Evolutionary conservation across 2,113 vertebrate genomes (phyloP), one percentile per base, ranked within the genome.

Genomic region (Vidua chalybeata): DNA sequence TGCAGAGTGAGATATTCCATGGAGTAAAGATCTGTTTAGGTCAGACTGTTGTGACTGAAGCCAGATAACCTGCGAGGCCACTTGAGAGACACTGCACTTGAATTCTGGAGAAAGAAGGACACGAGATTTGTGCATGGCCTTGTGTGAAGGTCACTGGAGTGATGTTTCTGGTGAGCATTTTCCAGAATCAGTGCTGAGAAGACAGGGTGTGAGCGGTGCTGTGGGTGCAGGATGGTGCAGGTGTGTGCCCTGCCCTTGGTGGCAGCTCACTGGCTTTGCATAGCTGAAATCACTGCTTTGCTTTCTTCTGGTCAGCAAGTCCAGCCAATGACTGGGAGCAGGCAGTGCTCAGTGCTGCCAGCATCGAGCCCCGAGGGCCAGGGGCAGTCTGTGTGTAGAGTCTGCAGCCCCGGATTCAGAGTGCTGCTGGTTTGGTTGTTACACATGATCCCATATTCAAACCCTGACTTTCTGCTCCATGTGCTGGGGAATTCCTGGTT

Each of bases 191-290:
- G 68, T 6, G 35, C 56, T 58, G 73, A 11, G 46, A 18, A 26
- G 45, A 11, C 3, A 8, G 48, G 28, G 10, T 22, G 54, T n/a
- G 73, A 87, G 64, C 1, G 0, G 61, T 9, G 24, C 10, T 24
- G 73, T 2, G 9, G 22, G n/a, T 73, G 71, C 78, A 69, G 87
- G 1, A 0, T 20, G 10, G 35, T 0, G 4, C 85, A 71, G 80
- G 87, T 89, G 77, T 22, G 69, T 67, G 76, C 69, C 80, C 64
- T 89, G 80, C 76, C 89, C 84, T 92, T 63, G 74, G 37, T 22
- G 77, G 62, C 72, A 62, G 37, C 75, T 85, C 58, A 2, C 54
- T 1, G 1, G 15, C 75, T 33, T 15, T 13, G 11, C 5, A 2
- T 2, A 56, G 26, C 23, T 84, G 75, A 77, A 71, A 58, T 83